Evolutionary conservation across 1,140 invertebrate species (phyloP).

Genomic region (Archegozetes longisetosus): DNA sequence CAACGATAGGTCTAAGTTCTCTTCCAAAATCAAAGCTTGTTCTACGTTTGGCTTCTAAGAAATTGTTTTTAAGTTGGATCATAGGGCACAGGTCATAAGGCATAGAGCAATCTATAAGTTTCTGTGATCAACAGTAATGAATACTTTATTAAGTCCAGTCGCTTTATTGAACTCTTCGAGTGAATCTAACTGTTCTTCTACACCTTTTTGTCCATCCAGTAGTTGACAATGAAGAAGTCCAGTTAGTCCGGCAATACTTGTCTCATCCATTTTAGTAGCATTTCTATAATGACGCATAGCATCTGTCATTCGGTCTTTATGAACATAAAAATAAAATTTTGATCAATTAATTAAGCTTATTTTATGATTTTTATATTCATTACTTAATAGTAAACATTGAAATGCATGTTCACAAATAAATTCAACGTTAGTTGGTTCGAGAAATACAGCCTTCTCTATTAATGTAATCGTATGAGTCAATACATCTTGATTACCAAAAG

Average conservation of each 20-base stretch:
- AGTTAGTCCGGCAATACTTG: conserved; percentile 52
- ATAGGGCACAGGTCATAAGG: too few relatives aligned
- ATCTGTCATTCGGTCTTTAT: conserved; percentile 39
- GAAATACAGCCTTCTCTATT: conserved; percentile 53
- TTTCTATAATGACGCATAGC: conserved; percentile 58
- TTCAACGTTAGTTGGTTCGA: conserved; percentile 47
- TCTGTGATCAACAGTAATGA: too few relatives aligned
- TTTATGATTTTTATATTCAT: conserved; percentile 23
- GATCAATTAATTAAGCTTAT: not conserved
- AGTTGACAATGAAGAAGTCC: conserved; percentile 62
- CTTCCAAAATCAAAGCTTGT: too few relatives aligned
- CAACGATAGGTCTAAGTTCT: too few relatives aligned
- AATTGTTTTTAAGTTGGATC: too few relatives aligned
- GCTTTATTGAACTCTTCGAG: conserved; percentile 59
- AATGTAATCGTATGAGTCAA: conserved; percentile 52
- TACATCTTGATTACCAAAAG: conserved; percentile 49
- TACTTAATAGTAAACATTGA: conserved; percentile 51
- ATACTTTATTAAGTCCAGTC: conserved; percentile 34
- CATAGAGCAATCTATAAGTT: too few relatives aligned
- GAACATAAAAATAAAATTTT: not conserved
- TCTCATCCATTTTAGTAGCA: conserved; percentile 63
- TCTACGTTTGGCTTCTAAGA: too few relatives aligned
- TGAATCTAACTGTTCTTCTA: conserved; percentile 48
- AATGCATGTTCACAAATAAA: conserved; percentile 63
- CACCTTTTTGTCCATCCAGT: conserved; percentile 43